These are phyloP conservation scores for Garrulus glandarius DNA, from an alignment of 2,797 vertebrate genomes.

Conservation along the genomic window DNA sequence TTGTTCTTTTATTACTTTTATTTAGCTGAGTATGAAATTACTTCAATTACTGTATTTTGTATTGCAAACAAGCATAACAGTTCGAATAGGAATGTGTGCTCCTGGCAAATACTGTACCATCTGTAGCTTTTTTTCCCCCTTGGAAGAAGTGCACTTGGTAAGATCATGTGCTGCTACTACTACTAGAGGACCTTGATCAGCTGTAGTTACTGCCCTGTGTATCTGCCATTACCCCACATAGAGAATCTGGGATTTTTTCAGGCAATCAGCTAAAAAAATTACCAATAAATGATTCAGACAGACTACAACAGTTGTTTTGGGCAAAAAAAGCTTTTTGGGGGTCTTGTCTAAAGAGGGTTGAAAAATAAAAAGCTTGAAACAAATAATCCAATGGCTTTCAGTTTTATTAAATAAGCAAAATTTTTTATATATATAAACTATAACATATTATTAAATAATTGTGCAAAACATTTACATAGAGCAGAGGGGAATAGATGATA, in stretches of 20 bases:
- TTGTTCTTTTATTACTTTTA: not conserved
- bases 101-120: not conserved
- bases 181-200: not conserved
- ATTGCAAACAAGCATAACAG: not conserved
- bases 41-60: not conserved
- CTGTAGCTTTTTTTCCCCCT: not conserved
- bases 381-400: slow-evolving; percentile 6
- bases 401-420: slow-evolving; percentile 51
- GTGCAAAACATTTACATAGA: slow-evolving; percentile 36
- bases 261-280: not conserved
- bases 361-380: slow-evolving; percentile 20
- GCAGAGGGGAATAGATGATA: not conserved
- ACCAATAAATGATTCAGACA: not conserved
- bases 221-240: not conserved
- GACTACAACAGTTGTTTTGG: not conserved
- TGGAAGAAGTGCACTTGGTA: not conserved
- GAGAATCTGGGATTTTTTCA: not conserved
- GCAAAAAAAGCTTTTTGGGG: not conserved
- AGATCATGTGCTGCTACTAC: not conserved
- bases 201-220: not conserved
- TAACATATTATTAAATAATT: slow-evolving; percentile 42
- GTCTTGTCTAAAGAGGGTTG: not conserved
- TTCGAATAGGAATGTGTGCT: not conserved
- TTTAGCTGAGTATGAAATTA: not conserved
- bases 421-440: not conserved